Percentiles rank a stretch among this genome's conserved stretches.
phyloP scores from a whole-genome alignment of 2,797 vertebrate genomes.

The Geotrypetes seraphini region DNA sequence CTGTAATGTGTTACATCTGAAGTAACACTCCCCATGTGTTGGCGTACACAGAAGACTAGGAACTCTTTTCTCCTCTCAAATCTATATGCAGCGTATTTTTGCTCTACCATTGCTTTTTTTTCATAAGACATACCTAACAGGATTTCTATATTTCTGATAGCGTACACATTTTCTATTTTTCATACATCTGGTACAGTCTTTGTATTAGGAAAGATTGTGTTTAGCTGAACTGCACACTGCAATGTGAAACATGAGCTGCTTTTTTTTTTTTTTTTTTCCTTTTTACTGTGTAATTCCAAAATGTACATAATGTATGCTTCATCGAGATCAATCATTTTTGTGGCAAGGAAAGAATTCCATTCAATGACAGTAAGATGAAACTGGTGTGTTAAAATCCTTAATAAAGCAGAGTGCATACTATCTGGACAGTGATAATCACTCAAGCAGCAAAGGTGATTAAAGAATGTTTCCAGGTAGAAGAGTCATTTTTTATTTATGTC shows the following conservation, averaged over 20 bases:
- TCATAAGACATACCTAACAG: conserved; percentile 35
- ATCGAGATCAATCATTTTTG: conserved; percentile 5
- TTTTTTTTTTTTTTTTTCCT: no score
- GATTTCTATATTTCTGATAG: conserved; percentile 48
- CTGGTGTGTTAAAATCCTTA: conserved; percentile 19
- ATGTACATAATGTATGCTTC: neutral
- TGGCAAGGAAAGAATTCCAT: no score
- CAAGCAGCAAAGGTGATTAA: no score
- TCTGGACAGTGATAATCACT: conserved; percentile 24
- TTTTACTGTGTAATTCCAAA: conserved; percentile 13
- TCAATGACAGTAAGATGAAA: no score
- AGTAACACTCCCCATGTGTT: no score
- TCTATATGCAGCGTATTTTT: conserved; percentile 20
- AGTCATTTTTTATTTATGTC: conserved; percentile 26
- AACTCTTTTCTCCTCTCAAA: conserved; percentile 25
- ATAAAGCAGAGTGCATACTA: conserved; percentile 17
- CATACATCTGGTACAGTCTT: conserved; percentile 55
- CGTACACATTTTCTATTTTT: conserved; percentile 50
- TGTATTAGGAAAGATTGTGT: conserved; percentile 34
- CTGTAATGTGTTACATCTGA: no score
- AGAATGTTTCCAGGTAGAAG: conserved; percentile 19
- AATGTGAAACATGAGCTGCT: conserved; percentile 15
- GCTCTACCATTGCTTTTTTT: conserved; percentile 36
- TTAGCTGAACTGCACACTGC: conserved; percentile 22
- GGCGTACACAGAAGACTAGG: no score